phyloP scores from a whole-genome alignment of 2,888 invertebrate species.

The Troilus luridus region DNA sequence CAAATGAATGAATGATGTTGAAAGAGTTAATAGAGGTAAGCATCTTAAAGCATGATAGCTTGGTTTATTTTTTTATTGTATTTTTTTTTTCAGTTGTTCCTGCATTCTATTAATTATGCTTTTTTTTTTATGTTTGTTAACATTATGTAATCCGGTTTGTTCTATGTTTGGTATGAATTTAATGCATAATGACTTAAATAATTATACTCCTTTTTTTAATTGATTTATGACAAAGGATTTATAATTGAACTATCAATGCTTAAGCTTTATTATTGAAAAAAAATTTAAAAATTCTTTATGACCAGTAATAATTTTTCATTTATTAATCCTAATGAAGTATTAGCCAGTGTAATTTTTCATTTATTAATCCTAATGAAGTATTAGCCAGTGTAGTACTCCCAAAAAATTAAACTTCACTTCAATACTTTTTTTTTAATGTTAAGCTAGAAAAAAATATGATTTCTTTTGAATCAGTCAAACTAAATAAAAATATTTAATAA shows the following conservation, averaged over 20 bases:
- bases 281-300: not conserved
- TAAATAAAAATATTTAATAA: too few species aligned
- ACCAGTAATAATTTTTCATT: not conserved
- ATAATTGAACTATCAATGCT: not conserved
- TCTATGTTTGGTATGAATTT: slow-evolving; percentile 6
- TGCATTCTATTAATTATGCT: slow-evolving; percentile 33
- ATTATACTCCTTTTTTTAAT: not conserved
- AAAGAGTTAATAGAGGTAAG: slow-evolving; percentile 32
- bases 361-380: not conserved
- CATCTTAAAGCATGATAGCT: slow-evolving; percentile 23
- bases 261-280: not conserved
- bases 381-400: not conserved
- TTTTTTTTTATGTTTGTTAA: slow-evolving; percentile 37
- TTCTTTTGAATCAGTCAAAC: too few species aligned
- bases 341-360: not conserved
- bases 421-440: too few species aligned
- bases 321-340: not conserved
- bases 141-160: slow-evolving; percentile 12
- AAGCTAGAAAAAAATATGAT: too few species aligned
- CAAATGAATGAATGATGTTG: not conserved
- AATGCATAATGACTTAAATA: not conserved
- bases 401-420: not conserved
- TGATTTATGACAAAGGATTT: not conserved
- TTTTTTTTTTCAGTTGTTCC: slow-evolving; percentile 40
- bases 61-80: not conserved